phyloP scores from a whole-genome alignment of 35 echinoderm and acorn worm genomes.

The Nesometra sesokonis region DNA sequence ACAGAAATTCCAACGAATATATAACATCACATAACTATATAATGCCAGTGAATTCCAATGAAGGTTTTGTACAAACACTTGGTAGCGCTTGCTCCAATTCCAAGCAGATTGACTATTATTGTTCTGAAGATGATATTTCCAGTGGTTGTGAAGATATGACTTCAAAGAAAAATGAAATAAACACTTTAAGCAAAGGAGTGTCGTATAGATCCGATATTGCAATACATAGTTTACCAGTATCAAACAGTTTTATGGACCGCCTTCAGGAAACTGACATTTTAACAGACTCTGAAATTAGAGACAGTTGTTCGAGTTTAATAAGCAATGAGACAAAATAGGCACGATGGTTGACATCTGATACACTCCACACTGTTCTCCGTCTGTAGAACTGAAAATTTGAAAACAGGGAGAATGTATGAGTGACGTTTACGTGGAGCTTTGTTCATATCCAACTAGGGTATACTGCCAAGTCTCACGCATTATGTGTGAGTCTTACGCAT shows the following conservation, averaged over 20 bases:
- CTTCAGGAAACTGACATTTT: background rate
- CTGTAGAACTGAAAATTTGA: too few species aligned
- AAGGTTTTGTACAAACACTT: background rate
- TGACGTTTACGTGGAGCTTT: too few species aligned
- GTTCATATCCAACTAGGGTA: too few species aligned
- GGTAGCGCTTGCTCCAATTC: background rate
- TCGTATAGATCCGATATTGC: background rate
- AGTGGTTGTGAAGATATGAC: background rate
- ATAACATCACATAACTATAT: background rate
- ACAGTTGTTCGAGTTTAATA: background rate
- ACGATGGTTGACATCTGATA: too few species aligned
- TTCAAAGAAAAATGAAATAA: background rate
- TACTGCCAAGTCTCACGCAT: too few species aligned
- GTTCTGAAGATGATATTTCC: background rate
- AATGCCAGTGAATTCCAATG: background rate
- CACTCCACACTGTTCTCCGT: too few species aligned
- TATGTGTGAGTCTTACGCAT: too few species aligned
- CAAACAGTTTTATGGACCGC: background rate
- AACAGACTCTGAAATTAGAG: background rate
- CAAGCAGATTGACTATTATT: background rate
- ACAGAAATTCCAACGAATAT: background rate
- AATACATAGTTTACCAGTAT: background rate
- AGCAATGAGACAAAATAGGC: background rate
- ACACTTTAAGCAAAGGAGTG: background rate
- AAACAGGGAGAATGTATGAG: too few species aligned